phyloP scores from a whole-genome alignment of 2,888 invertebrate genomes.

The Seladonia tumulorum region DNA sequence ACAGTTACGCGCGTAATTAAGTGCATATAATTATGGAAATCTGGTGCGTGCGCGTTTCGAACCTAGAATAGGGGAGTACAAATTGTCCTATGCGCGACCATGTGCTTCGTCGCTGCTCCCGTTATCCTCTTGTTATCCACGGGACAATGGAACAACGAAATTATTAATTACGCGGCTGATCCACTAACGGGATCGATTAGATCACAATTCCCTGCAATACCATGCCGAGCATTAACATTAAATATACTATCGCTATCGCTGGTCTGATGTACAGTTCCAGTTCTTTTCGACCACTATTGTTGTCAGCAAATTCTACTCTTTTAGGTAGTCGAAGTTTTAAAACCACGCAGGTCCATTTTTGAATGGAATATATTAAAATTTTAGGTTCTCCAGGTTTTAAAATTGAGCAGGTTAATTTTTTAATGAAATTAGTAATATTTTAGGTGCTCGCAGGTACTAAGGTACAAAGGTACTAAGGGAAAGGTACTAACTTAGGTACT shows the following conservation, averaged over 20 bases:
- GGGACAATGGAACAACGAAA: constrained; percentile 49
- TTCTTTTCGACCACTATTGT: background rate
- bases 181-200: constrained; percentile 45
- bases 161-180: constrained; percentile 47
- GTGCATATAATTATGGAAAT: constrained; percentile 36
- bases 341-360: too few relatives aligned
- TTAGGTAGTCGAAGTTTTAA: too few relatives aligned
- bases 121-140: constrained; percentile 29
- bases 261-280: background rate
- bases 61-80: background rate
- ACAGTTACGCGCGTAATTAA: constrained; percentile 49
- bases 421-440: too few relatives aligned
- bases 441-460: too few relatives aligned
- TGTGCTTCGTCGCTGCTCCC: constrained; percentile 19
- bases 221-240: constrained; percentile 35
- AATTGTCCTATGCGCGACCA: constrained; percentile 11
- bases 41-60: background rate
- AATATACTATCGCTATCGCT: background rate
- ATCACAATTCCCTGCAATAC: constrained; percentile 34
- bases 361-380: too few relatives aligned
- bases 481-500: too few relatives aligned
- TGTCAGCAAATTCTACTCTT: background rate
- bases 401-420: too few relatives aligned
- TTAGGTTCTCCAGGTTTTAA: too few relatives aligned
- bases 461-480: too few relatives aligned